A percentile compares a stretch with the other conserved stretches of the same genome.
Evolutionary conservation across 2,113 vertebrate species (phyloP).

Genomic region (Salvelinus sp.): DNA sequence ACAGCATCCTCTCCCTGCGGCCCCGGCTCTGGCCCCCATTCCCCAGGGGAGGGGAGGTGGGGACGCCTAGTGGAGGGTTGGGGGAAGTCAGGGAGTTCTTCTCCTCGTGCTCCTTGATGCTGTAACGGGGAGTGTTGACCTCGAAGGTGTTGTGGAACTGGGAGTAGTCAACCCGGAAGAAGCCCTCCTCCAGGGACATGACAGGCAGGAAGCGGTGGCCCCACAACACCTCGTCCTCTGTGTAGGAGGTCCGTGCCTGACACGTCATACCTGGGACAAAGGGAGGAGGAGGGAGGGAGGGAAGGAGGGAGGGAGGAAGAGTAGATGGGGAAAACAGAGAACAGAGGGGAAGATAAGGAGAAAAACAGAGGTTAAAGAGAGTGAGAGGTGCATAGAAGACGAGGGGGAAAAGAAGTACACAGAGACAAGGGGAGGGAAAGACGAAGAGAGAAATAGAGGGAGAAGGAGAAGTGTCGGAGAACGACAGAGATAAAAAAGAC

Average conservation of each 20-base stretch:
- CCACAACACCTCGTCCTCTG: slow-evolving; percentile 89
- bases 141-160: slow-evolving; percentile 88
- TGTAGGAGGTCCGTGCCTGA: slow-evolving; percentile 88
- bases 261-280: slow-evolving; percentile 82
- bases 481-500: slow-evolving; percentile 13
- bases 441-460: not conserved
- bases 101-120: slow-evolving; percentile 86
- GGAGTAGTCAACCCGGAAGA: slow-evolving; percentile 88
- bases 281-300: slow-evolving; percentile 4
- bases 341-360: not conserved
- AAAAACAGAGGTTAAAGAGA: not conserved
- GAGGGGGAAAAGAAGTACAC: not conserved
- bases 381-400: not conserved
- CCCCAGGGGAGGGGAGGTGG: slow-evolving; percentile 50
- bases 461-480: not conserved
- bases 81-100: slow-evolving; percentile 71
- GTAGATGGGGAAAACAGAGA: not conserved
- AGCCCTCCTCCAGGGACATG: slow-evolving; percentile 90
- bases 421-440: not conserved
- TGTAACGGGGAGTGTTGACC: slow-evolving; percentile 83
- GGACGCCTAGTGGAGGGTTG: slow-evolving; percentile 52
- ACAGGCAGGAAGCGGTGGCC: slow-evolving; percentile 87
- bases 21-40: slow-evolving; percentile 48
- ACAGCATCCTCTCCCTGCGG: slow-evolving; percentile 75
- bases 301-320: not conserved